Evolutionary conservation across 1,140 invertebrate genomes (phyloP), one percentile per base, ranked within the genome.

Genomic region (Hypothenemus hampei): DNA sequence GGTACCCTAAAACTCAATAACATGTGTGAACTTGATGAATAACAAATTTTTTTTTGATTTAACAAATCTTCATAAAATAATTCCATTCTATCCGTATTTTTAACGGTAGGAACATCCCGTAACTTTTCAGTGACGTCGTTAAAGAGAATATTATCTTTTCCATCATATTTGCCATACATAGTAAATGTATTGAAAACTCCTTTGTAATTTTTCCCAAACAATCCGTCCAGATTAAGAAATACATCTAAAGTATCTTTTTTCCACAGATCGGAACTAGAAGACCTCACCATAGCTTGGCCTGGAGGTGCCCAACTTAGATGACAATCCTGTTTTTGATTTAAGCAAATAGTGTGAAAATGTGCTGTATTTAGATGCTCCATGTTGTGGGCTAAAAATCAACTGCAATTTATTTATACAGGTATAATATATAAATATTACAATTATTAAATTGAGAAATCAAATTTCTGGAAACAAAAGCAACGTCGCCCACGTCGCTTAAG

Each of bases 401-500:
- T n/a, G n/a, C n/a, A n/a, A n/a, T n/a, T n/a, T n/a, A n/a, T n/a
- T n/a, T n/a, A n/a, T n/a, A n/a, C n/a, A n/a, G n/a, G n/a, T n/a
- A n/a, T n/a, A n/a, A n/a, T n/a, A n/a, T n/a, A n/a, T n/a, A n/a
- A n/a, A n/a, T n/a, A n/a, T 48, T 48, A 35, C 29, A 3, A n/a
- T 48, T 33, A 35, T 8, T 21, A 20, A 23, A 48, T 7, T 49
- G 16, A 31, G 3, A 3, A 13, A 41, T 26, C 4, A 16, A 57
- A 29, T 58, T 73, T 77, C 78, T 74, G 60, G 75, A 69, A 53
- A 93, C 75, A 69, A 96, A 95, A 0, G 91, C 91, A 0, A 97
- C 88, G 67, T 96, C 88, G 19, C 81, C 90, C 16, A 76, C 76
- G 13, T 80, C 83, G 65, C 87, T 82, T n/a, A 83, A 77, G 6